These are phyloP conservation scores for Trinorchestia longiramus DNA, from an alignment of 1,140 invertebrate genomes.

Conservation along the genomic window DNA sequence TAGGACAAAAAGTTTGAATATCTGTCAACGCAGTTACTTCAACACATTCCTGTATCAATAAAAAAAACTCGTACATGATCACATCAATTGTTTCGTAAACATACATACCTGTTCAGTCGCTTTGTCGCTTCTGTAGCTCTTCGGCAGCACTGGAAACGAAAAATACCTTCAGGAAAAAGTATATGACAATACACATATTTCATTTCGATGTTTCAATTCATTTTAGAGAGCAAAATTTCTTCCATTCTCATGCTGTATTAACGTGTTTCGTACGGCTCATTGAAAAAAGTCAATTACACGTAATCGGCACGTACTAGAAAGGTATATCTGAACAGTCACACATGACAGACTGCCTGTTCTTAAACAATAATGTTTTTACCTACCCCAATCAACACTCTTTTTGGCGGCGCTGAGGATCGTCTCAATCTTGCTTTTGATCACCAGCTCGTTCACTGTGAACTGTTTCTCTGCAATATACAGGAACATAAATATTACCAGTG, in stretches of 20 bases:
- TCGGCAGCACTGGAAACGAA: background rate
- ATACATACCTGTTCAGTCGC: background rate
- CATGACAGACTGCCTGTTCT: background rate
- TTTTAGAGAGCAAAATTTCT: background rate
- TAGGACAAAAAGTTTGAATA: background rate
- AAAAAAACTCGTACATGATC: background rate
- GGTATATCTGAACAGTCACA: background rate
- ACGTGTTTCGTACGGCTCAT: background rate
- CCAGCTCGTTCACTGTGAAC: background rate
- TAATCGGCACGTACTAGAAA: background rate
- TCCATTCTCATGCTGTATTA: background rate
- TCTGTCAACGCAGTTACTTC: background rate
- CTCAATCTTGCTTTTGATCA: background rate
- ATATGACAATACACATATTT: background rate
- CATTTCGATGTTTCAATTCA: background rate
- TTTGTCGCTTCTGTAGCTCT: background rate
- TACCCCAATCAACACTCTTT: background rate
- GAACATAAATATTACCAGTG: background rate
- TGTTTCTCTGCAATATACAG: background rate
- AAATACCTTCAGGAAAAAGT: background rate
- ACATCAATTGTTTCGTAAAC: background rate
- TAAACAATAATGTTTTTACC: background rate
- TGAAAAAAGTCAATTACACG: background rate
- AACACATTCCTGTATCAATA: background rate
- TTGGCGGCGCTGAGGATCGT: background rate